Base-by-base conservation (phyloP, 2,113 vertebrate genomes). In the Vombatus ursinus region DNA sequence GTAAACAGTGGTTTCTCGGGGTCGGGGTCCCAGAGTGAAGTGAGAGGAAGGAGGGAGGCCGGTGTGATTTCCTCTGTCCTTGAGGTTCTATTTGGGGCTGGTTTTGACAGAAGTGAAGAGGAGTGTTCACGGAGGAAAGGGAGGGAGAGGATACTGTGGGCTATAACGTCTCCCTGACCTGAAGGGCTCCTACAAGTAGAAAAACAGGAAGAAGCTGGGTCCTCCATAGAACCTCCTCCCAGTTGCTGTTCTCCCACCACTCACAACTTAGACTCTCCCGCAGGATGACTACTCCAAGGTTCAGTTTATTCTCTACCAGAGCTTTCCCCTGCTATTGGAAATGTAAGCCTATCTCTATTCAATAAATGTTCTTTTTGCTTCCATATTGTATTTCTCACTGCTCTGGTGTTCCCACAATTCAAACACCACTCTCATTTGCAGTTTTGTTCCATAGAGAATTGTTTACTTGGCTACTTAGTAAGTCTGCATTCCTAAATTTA, bases 91-190 rank as follows among this genome's bases (percentile, higher is more conserved):
- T 91, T 90, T 23, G 50, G 52, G 44, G 50, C 49, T 90, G 61
- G 47, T 90, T n/a, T 90, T 91, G 49, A 91, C 89, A 93, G 93
- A 96, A 96, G 92, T 51, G 25, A 25, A 90, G 19, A 0, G 37
- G 0, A 91, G 37, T 50, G 90, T 26, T 89, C 52, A 47, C 25
- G 12, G 37, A 23, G 50, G 61, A 53, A 28, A 2, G 6, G n/a
- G 19, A 52, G 22, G 51, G n/a, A 54, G 50, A 44, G 68, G 68
- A 84, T 44, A 19, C 37, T 84, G 23, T 68, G 61, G 49, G 44
- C n/a, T 51, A 14, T 84, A 52, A 28, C 61, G n/a, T 53, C 48
- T 50, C 53, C 52, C 90, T 90, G 90, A 90, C 49, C 25, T 90
- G 47, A n/a, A 84, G 68, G n/a, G 16, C 16, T 84, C 68, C 61